A percentile compares a stretch with the other conserved stretches of the same genome.
Evolutionary conservation across 2,797 vertebrate species (phyloP).

Genomic region (Myiothlypis coronata): DNA sequence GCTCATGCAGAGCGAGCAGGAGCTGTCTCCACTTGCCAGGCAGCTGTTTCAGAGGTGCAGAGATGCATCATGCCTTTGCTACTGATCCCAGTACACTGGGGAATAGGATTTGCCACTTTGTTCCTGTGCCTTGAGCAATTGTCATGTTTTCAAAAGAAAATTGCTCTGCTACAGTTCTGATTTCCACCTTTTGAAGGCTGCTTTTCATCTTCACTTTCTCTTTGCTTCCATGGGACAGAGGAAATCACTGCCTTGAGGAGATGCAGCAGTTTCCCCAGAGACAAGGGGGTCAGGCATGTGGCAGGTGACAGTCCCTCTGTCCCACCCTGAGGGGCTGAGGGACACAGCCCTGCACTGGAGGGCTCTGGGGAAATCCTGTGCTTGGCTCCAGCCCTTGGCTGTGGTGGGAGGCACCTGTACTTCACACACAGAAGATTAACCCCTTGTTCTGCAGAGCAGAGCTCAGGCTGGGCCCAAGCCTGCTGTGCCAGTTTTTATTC

Average conservation of each 20-base stretch:
- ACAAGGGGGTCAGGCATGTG: accelerated
- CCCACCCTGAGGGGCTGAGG: neutral
- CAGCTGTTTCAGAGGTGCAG: neutral
- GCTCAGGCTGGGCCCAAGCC: neutral
- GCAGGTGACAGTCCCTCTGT: neutral
- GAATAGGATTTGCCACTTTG: neutral
- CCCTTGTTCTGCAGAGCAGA: neutral
- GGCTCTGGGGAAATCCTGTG: neutral
- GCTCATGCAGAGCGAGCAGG: neutral
- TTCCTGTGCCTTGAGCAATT: slow-evolving; percentile 4
- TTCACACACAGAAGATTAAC: neutral
- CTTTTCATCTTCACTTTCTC: neutral
- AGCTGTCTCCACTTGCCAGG: neutral
- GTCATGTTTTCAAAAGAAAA: slow-evolving; percentile 4
- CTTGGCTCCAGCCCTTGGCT: neutral
- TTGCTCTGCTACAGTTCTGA: neutral
- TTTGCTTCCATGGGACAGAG: neutral
- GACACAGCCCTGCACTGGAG: accelerated
- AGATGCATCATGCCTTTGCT: neutral
- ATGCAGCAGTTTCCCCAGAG: neutral
- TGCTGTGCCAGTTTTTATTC: neutral
- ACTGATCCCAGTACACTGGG: neutral
- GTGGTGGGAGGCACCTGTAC: accelerated
- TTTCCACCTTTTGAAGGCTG: neutral
- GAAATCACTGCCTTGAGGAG: neutral